Evolutionary conservation across 2,797 vertebrate species (phyloP).

Genomic region (Lycodopsis pacificus): DNA sequence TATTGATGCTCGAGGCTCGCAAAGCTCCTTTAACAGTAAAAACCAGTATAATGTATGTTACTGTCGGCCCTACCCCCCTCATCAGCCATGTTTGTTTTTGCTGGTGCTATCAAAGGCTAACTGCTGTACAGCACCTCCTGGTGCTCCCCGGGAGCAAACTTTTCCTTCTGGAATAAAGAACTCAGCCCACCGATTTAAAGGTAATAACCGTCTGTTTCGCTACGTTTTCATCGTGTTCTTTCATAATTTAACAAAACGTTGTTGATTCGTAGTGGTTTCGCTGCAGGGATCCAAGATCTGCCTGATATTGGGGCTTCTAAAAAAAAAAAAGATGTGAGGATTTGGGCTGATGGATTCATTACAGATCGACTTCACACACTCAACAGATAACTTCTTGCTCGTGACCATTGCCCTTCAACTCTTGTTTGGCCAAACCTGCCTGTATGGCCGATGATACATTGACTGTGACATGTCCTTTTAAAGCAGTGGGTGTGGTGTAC

Average conservation of each 20-base stretch:
- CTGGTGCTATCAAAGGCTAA: conserved; percentile 82
- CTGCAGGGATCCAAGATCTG: conserved; percentile 33
- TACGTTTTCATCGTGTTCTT: conserved; percentile 46
- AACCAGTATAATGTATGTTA: conserved; percentile 55
- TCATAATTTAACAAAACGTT: conserved; percentile 68
- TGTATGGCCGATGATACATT: conserved; percentile 38
- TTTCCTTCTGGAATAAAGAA: conserved; percentile 59
- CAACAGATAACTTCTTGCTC: conserved; percentile 25
- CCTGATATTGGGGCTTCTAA: conserved; percentile 28
- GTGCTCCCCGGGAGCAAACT: conserved; percentile 73
- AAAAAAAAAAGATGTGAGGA: conserved; percentile 41
- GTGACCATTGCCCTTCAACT: conserved; percentile 32
- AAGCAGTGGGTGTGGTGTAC: conserved; percentile 32
- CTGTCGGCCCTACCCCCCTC: conserved; percentile 61
- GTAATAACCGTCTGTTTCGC: conserved; percentile 66
- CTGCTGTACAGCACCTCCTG: conserved; percentile 85
- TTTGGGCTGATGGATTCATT: conserved; percentile 30
- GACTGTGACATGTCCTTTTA: conserved; percentile 44
- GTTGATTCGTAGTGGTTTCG: conserved; percentile 29
- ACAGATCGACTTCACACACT: conserved; percentile 16
- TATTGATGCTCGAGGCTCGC: conserved; percentile 60
- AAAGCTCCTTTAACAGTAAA: conserved; percentile 62
- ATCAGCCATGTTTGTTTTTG: conserved; percentile 85
- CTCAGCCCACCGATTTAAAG: conserved; percentile 71
- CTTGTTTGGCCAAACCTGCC: conserved; percentile 2